Evolutionary conservation across 2,113 vertebrate genomes (phyloP).

Genomic region (Platysternon megacephalum): DNA sequence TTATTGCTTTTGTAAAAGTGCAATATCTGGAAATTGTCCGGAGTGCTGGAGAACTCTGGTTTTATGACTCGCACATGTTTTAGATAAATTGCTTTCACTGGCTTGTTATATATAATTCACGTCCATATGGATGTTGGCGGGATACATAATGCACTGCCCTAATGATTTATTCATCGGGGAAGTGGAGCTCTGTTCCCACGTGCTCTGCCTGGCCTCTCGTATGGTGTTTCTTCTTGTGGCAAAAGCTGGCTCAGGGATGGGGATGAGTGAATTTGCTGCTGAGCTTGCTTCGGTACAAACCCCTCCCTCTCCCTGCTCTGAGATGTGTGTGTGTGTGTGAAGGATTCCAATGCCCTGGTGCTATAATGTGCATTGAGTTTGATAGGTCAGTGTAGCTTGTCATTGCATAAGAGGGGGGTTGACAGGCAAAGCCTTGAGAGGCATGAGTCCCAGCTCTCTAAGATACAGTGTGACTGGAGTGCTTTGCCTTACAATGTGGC

Average conservation of each 20-base stretch:
- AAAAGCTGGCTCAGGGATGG: neutral
- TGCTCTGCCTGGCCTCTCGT: neutral
- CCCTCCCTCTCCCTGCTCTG: neutral
- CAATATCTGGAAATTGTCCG: constrained; percentile 35
- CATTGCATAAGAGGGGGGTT: neutral
- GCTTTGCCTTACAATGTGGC: neutral
- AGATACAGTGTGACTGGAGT: neutral
- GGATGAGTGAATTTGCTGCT: neutral
- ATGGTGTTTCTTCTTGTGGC: rapidly evolving
- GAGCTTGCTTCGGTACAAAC: rapidly evolving
- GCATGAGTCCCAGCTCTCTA: neutral
- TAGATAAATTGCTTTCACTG: constrained; percentile 45
- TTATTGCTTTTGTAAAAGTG: constrained; percentile 42
- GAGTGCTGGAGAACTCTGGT: neutral
- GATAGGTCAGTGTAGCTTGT: neutral
- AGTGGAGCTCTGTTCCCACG: neutral
- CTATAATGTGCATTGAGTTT: neutral
- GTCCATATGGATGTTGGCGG: neutral
- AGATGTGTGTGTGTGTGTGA: neutral
- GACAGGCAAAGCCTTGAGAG: neutral
- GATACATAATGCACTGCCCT: neutral
- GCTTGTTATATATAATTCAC: constrained; percentile 56
- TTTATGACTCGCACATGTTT: neutral
- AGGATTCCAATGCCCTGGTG: neutral
- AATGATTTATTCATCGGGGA: constrained; percentile 52